Percentiles rank a stretch among this genome's conserved stretches.
Evolutionary conservation across 2,888 invertebrate species (phyloP).

Genomic region (Leptopilina syphax): DNA sequence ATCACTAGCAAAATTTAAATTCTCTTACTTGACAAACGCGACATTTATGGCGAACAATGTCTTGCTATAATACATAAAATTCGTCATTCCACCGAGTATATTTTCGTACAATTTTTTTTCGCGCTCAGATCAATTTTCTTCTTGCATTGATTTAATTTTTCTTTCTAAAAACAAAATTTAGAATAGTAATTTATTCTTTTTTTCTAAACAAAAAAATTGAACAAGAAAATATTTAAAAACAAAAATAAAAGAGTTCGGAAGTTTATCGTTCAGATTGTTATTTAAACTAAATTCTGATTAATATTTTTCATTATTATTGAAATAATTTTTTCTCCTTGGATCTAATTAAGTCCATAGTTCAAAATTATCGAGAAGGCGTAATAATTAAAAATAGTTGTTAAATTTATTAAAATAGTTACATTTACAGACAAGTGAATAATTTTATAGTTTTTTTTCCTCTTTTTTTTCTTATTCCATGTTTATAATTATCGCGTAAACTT

Average conservation of each 20-base stretch:
- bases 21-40: slow-evolving; percentile 16
- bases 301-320: no score
- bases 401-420: neutral
- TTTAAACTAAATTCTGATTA: no score
- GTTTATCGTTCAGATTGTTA: neutral
- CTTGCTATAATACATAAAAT: slow-evolving; percentile 19
- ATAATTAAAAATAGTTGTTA: neutral
- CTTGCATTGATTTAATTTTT: no score
- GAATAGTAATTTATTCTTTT: neutral
- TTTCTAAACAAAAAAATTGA: neutral
- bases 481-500: slow-evolving; percentile 32
- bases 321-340: neutral
- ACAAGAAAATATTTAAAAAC: neutral
- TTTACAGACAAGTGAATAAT: neutral
- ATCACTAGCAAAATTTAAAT: slow-evolving; percentile 11
- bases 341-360: neutral
- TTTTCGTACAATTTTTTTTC: neutral
- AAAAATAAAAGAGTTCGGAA: neutral
- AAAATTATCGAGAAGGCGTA: neutral
- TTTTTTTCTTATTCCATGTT: neutral
- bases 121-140: neutral
- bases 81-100: slow-evolving; percentile 18
- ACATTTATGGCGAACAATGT: slow-evolving; percentile 38
- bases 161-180: no score
- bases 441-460: neutral